Evolutionary conservation across 2,888 invertebrate species (phyloP).

Genomic region (Epistrophella euchroma): DNA sequence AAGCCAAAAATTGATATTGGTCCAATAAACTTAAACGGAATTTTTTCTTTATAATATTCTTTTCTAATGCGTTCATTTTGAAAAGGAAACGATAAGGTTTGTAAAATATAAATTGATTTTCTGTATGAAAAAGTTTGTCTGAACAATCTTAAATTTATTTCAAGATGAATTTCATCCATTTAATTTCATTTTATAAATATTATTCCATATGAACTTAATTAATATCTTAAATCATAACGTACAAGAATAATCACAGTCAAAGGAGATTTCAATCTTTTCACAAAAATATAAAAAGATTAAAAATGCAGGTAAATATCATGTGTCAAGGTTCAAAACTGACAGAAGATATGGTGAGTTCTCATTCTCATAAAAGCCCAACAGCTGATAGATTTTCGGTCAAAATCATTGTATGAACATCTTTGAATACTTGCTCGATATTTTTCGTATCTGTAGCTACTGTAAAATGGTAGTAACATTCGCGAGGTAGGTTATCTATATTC

Average conservation of each 20-base stretch:
- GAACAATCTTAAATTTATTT: constrained; percentile 27
- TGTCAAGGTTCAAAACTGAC: constrained; percentile 17
- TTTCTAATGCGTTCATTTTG: not conserved
- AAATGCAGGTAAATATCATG: constrained; percentile 60
- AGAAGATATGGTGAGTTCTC: not conserved
- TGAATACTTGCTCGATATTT: constrained; percentile 89
- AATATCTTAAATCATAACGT: constrained; percentile 38
- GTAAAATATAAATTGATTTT: not conserved
- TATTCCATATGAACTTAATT: constrained; percentile 38
- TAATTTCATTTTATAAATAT: constrained; percentile 49
- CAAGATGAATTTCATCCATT: constrained; percentile 69
- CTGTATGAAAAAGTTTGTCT: not conserved
- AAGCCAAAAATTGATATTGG: not conserved
- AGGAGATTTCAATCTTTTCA: constrained; percentile 65
- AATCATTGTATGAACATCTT: constrained; percentile 90
- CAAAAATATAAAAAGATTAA: constrained; percentile 44
- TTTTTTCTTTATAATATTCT: constrained; percentile 3
- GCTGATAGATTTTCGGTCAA: constrained; percentile 84
- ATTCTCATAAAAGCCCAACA: constrained; percentile 82
- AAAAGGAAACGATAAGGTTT: not conserved
- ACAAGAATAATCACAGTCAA: constrained; percentile 65
- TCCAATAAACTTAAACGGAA: constrained; percentile 9
- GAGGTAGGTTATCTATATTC: constrained; percentile 82
- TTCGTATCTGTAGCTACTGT: constrained; percentile 91
- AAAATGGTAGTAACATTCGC: constrained; percentile 89